Evolutionary conservation across 2,113 vertebrate species (phyloP).

Genomic region (Xenopus laevis): DNA sequence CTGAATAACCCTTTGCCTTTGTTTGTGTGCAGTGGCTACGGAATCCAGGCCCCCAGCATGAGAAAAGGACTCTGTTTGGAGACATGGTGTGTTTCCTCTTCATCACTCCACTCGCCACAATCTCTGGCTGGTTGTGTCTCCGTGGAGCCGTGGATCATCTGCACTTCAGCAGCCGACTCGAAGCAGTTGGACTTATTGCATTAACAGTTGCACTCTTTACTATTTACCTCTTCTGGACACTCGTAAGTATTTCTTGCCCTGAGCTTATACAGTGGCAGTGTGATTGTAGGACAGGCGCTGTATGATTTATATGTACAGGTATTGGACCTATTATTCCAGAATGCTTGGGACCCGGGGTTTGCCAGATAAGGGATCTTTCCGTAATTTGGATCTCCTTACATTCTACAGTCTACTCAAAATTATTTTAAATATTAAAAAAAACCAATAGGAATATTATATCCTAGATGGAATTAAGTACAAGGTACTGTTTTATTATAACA

Average conservation of each 20-base stretch:
- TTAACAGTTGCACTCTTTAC: slow-evolving; percentile 79
- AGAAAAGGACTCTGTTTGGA: slow-evolving; percentile 75
- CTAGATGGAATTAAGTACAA: too few relatives aligned
- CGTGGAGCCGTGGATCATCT: slow-evolving; percentile 75
- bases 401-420: too few relatives aligned
- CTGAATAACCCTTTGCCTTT: neutral
- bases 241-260: slow-evolving; percentile 61
- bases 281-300: too few relatives aligned
- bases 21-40: slow-evolving; percentile 68
- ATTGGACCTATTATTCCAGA: too few relatives aligned
- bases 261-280: too few relatives aligned
- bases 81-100: slow-evolving; percentile 79
- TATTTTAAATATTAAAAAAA: too few relatives aligned
- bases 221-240: slow-evolving; percentile 81
- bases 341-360: too few relatives aligned
- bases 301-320: too few relatives aligned
- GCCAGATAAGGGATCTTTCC: too few relatives aligned
- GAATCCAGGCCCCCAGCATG: slow-evolving; percentile 71
- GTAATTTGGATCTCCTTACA: too few relatives aligned
- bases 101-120: slow-evolving; percentile 71
- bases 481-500: too few relatives aligned
- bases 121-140: slow-evolving; percentile 77
- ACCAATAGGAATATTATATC: too few relatives aligned
- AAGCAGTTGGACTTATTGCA: slow-evolving; percentile 78
- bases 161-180: slow-evolving; percentile 77